Conservation (phyloP, 1,140 invertebrate species). For the Megathymus violae region DNA sequence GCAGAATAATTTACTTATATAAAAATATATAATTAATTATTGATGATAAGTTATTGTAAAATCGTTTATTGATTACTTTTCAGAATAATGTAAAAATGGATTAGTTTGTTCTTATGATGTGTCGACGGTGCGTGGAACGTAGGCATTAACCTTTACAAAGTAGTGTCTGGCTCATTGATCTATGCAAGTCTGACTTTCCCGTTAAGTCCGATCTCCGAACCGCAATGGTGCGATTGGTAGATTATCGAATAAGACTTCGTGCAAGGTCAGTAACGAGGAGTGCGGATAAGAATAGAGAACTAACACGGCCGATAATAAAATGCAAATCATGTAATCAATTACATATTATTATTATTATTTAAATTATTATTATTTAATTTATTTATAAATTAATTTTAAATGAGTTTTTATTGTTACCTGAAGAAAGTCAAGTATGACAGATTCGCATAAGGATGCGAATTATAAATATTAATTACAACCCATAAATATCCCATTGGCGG, state of each 20-base stretch:
- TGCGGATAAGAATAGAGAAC: slow-evolving; percentile 11
- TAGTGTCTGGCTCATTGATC: slow-evolving; percentile 35
- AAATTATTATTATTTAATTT: too few relatives aligned
- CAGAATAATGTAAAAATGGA: background rate
- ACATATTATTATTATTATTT: too few relatives aligned
- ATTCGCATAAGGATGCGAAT: too few relatives aligned
- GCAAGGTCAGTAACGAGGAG: slow-evolving; percentile 52
- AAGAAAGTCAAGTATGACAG: too few relatives aligned
- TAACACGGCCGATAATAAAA: background rate
- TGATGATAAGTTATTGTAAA: too few relatives aligned
- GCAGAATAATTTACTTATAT: too few relatives aligned
- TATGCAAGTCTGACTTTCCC: slow-evolving; percentile 43
- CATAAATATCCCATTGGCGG: too few relatives aligned
- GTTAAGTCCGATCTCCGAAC: slow-evolving; percentile 64
- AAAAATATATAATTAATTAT: too few relatives aligned
- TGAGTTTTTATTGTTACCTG: too few relatives aligned
- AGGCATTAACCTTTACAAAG: slow-evolving; percentile 26
- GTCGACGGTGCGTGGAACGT: slow-evolving; percentile 2
- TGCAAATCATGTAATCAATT: slow-evolving; percentile 2
- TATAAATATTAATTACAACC: too few relatives aligned
- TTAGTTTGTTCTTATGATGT: slow-evolving; percentile 8
- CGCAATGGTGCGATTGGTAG: slow-evolving; percentile 60
- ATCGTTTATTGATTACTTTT: background rate
- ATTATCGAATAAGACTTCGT: slow-evolving; percentile 66
- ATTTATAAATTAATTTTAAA: background rate